Conservation (phyloP, 2,797 vertebrate genomes). For the Ctenopoma multispine region DNA sequence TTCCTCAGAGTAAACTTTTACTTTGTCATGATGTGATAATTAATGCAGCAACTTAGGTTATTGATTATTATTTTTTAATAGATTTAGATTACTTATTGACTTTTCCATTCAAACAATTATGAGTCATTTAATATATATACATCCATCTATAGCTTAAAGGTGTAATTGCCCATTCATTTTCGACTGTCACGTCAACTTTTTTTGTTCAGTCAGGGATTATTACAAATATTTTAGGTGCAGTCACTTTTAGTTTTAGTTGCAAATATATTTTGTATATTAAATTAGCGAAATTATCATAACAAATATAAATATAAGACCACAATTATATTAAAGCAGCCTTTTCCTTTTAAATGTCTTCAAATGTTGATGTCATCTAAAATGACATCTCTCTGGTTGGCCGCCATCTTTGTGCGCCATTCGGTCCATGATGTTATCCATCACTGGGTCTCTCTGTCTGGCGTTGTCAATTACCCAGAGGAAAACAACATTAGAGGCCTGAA, state of each 20-base stretch:
- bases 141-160: constrained; percentile 8
- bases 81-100: constrained; percentile 3
- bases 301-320: constrained; percentile 11
- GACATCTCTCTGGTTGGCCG: constrained; percentile 62
- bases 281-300: neutral
- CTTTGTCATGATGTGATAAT: constrained; percentile 45
- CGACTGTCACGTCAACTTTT: neutral
- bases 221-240: neutral
- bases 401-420: constrained; percentile 66
- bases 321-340: constrained; percentile 24
- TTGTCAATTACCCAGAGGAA: constrained; percentile 81
- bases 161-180: constrained; percentile 8
- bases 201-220: neutral
- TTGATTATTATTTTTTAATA: constrained; percentile 15
- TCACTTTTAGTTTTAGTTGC: neutral
- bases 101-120: constrained; percentile 12
- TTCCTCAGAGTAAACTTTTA: constrained; percentile 46
- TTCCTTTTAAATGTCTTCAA: constrained; percentile 46
- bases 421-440: constrained; percentile 79
- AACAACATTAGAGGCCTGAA: constrained; percentile 84
- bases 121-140: constrained; percentile 19
- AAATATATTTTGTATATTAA: no score
- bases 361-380: constrained; percentile 56
- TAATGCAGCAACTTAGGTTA: constrained; percentile 18
- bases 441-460: constrained; percentile 71